A percentile compares a stretch with the other conserved stretches of the same genome.
phyloP scores from a whole-genome alignment of 64 coral and sea anemone genomes.

The Actinia tenebrosa region DNA sequence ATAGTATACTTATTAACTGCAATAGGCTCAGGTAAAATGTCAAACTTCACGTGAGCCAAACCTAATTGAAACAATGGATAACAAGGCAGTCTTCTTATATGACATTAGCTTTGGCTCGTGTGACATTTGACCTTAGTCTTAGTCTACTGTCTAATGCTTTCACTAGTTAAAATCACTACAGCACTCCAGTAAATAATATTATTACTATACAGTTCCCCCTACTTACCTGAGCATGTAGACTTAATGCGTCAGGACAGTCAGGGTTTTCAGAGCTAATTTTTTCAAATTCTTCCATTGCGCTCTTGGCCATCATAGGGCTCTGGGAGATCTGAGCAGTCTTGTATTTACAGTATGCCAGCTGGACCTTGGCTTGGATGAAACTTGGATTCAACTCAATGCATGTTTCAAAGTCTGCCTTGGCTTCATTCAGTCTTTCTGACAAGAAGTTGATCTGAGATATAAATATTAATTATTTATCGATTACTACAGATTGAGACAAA shows the following conservation, averaged over 20 bases:
- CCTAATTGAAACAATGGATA: no score
- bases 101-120: no score
- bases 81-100: no score
- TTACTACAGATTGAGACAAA: no score
- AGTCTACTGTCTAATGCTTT: no score
- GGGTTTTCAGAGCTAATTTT: conserved; percentile 63
- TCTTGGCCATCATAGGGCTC: conserved; percentile 55
- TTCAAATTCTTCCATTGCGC: conserved; percentile 77
- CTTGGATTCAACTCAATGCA: conserved; percentile 72
- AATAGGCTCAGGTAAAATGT: no score
- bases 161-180: no score
- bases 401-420: conserved; percentile 91
- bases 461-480: neutral
- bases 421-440: conserved; percentile 79
- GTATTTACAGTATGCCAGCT: conserved; percentile 92
- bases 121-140: no score
- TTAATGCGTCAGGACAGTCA: conserved; percentile 69
- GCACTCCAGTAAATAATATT: no score
- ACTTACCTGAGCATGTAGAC: conserved; percentile 85
- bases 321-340: conserved; percentile 77
- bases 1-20: no score
- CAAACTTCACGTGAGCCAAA: no score
- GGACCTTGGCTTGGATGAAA: conserved; percentile 82
- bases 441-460: conserved; percentile 69
- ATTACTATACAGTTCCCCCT: no score